Base-by-base conservation (phyloP, 2,888 invertebrate species). In the Temnothorax ravouxi region DNA sequence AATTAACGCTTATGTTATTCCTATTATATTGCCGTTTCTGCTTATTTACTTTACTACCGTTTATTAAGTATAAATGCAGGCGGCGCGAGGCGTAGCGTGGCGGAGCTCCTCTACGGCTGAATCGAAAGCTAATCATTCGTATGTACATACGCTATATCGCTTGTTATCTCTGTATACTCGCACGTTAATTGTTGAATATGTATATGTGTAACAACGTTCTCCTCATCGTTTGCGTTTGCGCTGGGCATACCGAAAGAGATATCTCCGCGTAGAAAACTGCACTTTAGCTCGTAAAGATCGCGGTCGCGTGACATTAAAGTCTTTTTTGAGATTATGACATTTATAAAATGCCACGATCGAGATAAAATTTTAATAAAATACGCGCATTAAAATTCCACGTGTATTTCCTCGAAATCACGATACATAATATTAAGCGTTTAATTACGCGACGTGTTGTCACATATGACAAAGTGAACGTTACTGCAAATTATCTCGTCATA, bases 141-240 rank as follows among this genome's bases (percentile, higher is more conserved):
- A 69, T 64, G 66, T 61, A 71, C 50, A 47, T 15, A 64, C 38
- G 52, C 44, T 41, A 62, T 56, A 61, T 61, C 34, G 82, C 83
- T 76, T 44, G 75, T 83, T 82, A 74, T 69, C 29, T 59, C 47
- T 54, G 44, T 56, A 29, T 62, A 67, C 41, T 66, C 29, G 61
- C 18, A 13, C 47, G 47, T 84, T 84, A 82, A 76, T 84, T 84
- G 62, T 62, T 64, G 84, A 82, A 84, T 84, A 84, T 82, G 75
- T 67, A 76, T 84, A 62, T 64, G 62, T 82, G 29, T 72, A 81
- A 62, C 41, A 41, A 64, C 9, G 25, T 59, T 38, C 38, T 8
- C 59, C n/a, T 34, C 41, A 4, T 61, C 13, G 47, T 47, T 61
- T 21, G 34, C 34, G 21, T 79, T 79, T 71, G 18, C 59, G 18